These are phyloP conservation scores for Neoaliturus tenellus DNA, from an alignment of 2,888 invertebrate genomes.

Conservation along the genomic window DNA sequence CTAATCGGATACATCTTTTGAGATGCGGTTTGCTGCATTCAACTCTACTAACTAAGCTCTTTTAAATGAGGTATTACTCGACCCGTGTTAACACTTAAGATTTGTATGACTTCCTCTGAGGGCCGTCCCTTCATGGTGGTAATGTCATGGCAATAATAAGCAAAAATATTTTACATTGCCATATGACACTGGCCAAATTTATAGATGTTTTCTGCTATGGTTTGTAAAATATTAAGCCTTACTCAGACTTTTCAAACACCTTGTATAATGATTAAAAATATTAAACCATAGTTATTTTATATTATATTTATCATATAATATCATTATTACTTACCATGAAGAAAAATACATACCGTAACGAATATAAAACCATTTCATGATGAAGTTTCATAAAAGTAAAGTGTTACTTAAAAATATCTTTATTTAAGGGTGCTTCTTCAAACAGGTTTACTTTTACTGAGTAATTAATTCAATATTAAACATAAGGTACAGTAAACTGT, in stretches of 20 bases:
- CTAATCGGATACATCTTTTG: not conserved
- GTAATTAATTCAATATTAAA: too few relatives aligned
- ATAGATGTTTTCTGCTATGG: conserved; percentile 17
- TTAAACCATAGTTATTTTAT: not conserved
- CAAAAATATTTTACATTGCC: not conserved
- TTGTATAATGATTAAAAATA: not conserved
- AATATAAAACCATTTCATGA: too few relatives aligned
- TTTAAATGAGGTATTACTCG: not conserved
- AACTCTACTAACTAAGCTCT: conserved; percentile 22
- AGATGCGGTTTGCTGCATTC: not conserved
- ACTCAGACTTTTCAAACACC: not conserved
- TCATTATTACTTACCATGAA: too few relatives aligned
- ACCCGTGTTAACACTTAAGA: conserved; percentile 7
- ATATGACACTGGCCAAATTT: conserved; percentile 11
- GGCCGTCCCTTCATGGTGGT: not conserved
- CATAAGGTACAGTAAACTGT: too few relatives aligned
- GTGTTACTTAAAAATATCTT: too few relatives aligned
- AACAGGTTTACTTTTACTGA: too few relatives aligned
- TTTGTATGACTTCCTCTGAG: not conserved
- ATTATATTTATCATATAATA: not conserved
- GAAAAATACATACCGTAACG: too few relatives aligned
- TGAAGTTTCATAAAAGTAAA: too few relatives aligned
- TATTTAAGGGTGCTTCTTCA: too few relatives aligned
- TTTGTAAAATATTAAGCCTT: conserved; percentile 2
- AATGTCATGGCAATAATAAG: not conserved